Evolutionary conservation across 2,797 vertebrate genomes (phyloP), one percentile per base, ranked within the genome.

Genomic region (Psittacula echo): DNA sequence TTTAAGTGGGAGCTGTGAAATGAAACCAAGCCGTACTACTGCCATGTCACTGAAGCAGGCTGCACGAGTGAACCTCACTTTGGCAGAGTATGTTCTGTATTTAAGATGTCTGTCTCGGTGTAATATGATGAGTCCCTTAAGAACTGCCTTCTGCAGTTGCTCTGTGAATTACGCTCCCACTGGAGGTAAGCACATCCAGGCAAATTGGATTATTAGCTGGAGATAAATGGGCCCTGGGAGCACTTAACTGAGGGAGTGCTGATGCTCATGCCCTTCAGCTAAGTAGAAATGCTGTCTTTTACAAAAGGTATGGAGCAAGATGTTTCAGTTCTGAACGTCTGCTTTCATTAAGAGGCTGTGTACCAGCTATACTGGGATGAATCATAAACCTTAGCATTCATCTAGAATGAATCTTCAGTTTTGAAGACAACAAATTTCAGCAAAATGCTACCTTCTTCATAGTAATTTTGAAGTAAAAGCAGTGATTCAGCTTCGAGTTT

Each of bases 111-210:
- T 87, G 58, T 80, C 56, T 85, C 67, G 0, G 0, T 85, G 94
- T 89, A 95, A 96, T 85, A 24, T n/a, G 87, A 96, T 88, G 81
- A 95, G 73, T 90, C 90, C 81, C 86, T 91, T 80, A 88, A 94
- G 89, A 93, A 16, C 68, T 68, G 12, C n/a, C 74, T 89, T 79
- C 74, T 75, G 51, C n/a, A 62, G 65, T 80, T 90, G 75, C 68
- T 86, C 72, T 88, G 67, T 72, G 85, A 87, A 77, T 94, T 96
- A 85, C 17, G 4, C 70, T 96, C 75, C 92, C 60, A 44, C 39
- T 88, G 81, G 84, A 94, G 82, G 82, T 71, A 82, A 88, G 54
- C 23, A 88, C 34, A 81, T 85, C 41, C 65, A 81, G 91, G 82
- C 44, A 95, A 96, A 92, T 50, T 91, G 64, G 77, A 89, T 94